Conservation (phyloP, 2,888 invertebrate species). For the Allacma fusca region DNA sequence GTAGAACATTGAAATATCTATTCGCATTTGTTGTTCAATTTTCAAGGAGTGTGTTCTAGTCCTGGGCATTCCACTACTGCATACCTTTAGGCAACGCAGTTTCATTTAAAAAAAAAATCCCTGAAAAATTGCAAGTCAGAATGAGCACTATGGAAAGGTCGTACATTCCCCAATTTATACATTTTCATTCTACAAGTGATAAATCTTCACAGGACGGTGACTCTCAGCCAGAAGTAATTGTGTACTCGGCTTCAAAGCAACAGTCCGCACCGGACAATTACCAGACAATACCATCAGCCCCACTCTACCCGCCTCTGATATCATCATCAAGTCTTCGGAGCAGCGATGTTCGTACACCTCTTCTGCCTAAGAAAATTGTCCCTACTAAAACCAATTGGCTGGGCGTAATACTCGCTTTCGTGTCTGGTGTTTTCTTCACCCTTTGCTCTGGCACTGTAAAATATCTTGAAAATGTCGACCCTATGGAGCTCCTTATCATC, state of each 20-base stretch:
- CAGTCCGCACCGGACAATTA: constrained; percentile 32
- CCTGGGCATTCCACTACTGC: not conserved
- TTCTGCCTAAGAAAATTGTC: constrained; percentile 55
- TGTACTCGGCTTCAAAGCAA: constrained; percentile 44
- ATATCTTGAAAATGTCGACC: constrained; percentile 65
- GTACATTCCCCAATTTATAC: constrained; percentile 61
- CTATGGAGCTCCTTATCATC: constrained; percentile 66
- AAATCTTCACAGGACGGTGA: constrained; percentile 36
- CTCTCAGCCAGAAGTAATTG: constrained; percentile 48
- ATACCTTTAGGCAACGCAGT: not conserved
- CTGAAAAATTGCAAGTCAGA: not conserved
- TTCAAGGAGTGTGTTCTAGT: not conserved
- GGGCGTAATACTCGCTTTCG: constrained; percentile 65
- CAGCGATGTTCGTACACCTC: constrained; percentile 52
- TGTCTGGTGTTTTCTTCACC: constrained; percentile 67
- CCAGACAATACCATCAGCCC: constrained; percentile 42
- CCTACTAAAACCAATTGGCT: constrained; percentile 60
- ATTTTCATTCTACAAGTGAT: constrained; percentile 44
- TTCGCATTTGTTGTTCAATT: not conserved
- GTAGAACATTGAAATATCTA: not conserved
- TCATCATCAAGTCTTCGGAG: constrained; percentile 32
- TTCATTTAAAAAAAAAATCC: not conserved
- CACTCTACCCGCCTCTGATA: constrained; percentile 57
- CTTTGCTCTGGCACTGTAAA: constrained; percentile 66
- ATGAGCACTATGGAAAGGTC: constrained; percentile 54